These are phyloP conservation scores for Stichodactyla helianthus DNA, from an alignment of 64 coral and sea anemone species.

Conservation along the genomic window DNA sequence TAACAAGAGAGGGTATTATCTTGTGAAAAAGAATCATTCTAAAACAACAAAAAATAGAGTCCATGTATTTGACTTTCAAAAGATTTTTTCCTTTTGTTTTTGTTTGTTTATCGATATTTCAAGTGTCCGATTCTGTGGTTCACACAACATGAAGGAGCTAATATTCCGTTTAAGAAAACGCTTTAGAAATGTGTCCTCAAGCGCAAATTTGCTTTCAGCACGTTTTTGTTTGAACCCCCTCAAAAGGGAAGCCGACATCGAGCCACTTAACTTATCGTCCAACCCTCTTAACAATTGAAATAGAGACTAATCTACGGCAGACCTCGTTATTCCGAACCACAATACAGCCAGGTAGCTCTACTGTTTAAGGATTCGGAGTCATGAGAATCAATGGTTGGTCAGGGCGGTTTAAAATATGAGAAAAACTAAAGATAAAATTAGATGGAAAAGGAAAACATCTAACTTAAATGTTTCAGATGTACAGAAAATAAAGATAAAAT, in stretches of 20 bases:
- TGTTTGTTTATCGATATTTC: background rate
- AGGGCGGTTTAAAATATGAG: too few species aligned
- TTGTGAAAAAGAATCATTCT: background rate
- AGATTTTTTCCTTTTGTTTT: background rate
- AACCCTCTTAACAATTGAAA: background rate
- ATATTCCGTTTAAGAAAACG: background rate
- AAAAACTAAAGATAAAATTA: too few species aligned
- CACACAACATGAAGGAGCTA: background rate
- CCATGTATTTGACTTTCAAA: background rate
- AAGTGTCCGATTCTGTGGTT: too few species aligned
- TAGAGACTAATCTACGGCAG: background rate
- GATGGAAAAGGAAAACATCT: too few species aligned
- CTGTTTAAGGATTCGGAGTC: too few species aligned
- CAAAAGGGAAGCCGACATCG: background rate
- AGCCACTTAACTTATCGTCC: background rate
- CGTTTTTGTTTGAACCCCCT: background rate
- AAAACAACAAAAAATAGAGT: background rate
- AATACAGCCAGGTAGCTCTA: too few species aligned
- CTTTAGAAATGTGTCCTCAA: background rate
- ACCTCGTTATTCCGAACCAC: background rate
- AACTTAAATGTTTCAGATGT: too few species aligned
- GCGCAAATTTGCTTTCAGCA: background rate
- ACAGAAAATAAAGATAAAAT: too few species aligned
- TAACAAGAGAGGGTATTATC: background rate
- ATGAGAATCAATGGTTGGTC: too few species aligned